A percentile compares a stretch with the other conserved stretches of the same genome.
These are phyloP conservation scores for Dendrolimus pini DNA, from an alignment of 2,888 invertebrate species.

Conservation along the genomic window DNA sequence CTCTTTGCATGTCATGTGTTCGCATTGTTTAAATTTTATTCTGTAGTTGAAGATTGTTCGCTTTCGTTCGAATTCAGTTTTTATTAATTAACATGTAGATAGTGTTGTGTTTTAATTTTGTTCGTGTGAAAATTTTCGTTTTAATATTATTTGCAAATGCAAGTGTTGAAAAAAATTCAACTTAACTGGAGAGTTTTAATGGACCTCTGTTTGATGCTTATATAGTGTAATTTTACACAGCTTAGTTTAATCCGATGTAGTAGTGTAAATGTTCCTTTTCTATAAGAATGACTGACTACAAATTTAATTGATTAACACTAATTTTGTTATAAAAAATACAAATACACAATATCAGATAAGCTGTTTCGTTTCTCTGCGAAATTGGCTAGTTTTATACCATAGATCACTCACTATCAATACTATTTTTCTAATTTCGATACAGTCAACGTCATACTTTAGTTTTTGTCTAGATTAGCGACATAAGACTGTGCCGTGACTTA, in stretches of 20 bases:
- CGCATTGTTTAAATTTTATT: conserved; percentile 47
- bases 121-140: conserved; percentile 19
- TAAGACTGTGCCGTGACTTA: too few species aligned
- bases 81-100: conserved; percentile 26
- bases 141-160: conserved; percentile 7
- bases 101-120: conserved; percentile 19
- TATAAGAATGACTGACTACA: too few species aligned
- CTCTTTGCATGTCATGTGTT: conserved; percentile 62
- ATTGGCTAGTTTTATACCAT: too few species aligned
- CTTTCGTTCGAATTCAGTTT: conserved; percentile 31
- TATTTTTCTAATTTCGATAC: too few species aligned
- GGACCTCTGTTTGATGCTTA: not conserved
- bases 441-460: too few species aligned
- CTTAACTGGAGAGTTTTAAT: not conserved
- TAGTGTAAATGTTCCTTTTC: not conserved
- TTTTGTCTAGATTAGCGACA: too few species aligned
- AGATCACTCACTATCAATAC: too few species aligned
- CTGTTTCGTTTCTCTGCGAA: too few species aligned
- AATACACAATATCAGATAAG: too few species aligned
- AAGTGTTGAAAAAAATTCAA: conserved; percentile 5
- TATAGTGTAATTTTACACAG: not conserved
- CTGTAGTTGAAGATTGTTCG: conserved; percentile 34
- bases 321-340: too few species aligned
- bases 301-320: too few species aligned
- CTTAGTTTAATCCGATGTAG: not conserved